Conservation (phyloP, 2,888 invertebrate species). For the Noctua janthe region DNA sequence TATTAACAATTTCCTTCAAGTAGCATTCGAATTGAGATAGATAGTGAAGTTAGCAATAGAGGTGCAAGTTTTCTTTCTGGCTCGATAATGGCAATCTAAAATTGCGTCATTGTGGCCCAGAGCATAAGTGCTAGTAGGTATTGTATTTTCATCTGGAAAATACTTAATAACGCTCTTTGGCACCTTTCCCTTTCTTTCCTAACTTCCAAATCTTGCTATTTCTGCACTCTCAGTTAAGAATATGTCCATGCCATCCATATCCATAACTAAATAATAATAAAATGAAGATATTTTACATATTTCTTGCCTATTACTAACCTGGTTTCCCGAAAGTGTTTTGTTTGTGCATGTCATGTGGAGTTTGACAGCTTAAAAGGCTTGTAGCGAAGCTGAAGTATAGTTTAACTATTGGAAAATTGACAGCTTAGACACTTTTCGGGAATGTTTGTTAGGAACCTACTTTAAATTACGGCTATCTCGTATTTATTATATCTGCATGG, state of each 20-base stretch:
- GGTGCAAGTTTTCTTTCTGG: not conserved
- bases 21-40: not conserved
- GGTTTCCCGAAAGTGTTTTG: conserved; percentile 23
- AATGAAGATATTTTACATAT: conserved; percentile 9
- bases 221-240: not conserved
- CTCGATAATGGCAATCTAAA: not conserved
- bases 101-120: not conserved
- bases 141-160: not conserved
- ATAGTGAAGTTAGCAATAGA: not conserved
- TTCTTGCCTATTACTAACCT: conserved; percentile 17
- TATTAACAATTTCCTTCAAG: not conserved
- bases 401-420: conserved; percentile 21
- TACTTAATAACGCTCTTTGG: not conserved
- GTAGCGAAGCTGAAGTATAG: not conserved
- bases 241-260: not conserved
- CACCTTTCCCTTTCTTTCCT: not conserved
- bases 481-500: not conserved
- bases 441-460: conserved; percentile 1
- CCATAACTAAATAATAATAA: not conserved
- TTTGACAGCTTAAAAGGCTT: conserved; percentile 60
- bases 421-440: conserved; percentile 13
- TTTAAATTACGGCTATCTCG: not conserved
- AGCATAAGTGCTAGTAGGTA: not conserved
- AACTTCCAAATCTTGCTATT: not conserved
- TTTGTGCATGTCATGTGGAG: conserved; percentile 31